Evolutionary conservation across 2,888 invertebrate species (phyloP), one percentile per base, ranked within the genome.

Genomic region (Vannuccia rotundouncinata): DNA sequence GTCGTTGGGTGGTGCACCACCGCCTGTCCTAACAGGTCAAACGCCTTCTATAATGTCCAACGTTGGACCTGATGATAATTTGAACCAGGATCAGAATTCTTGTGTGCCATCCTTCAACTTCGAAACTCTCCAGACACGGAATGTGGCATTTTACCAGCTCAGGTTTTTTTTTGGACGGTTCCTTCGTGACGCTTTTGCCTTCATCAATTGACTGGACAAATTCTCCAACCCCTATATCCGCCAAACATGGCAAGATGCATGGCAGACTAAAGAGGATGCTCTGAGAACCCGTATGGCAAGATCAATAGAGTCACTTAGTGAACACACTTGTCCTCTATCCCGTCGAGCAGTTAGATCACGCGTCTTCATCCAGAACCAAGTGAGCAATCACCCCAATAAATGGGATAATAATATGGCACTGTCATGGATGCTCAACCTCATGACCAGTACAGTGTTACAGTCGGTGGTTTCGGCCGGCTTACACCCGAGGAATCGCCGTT

Each of bases 21-120:
- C 74, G 82, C 29, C n/a, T 82, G 13, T 82, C 78, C 10, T 83
- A 82, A 73, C 82, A 81, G 0, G 81, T 83, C 10, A 83, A 83
- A 82, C 81, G 81, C 45, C 77, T 83, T 77, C 81, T 83, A 17
- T 83, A 17, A 79, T 79, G 77, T 81, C 82, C 73, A 83, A 83
- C 79, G 81, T 78, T 1, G 75, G 59, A 10, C 29, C 80, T 5
- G 60, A 22, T 45, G 83, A 80, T n/a, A 78, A 45, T 25, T 59
- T 83, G 0, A 79, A 81, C 22, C 30, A 31, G 2, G 82, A 83
- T 59, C 79, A 80, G 45, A n/a, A n/a, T 82, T 83, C 27, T 82
- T 82, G 74, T 60, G 80, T 74, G 83, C 81, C 28, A 75, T 82
- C 74, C 82, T 83, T 17, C 28, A 79, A 30, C 82, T 82, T 80